phyloP scores from a whole-genome alignment of 2,888 invertebrate species.

The Punctoribates punctum region DNA sequence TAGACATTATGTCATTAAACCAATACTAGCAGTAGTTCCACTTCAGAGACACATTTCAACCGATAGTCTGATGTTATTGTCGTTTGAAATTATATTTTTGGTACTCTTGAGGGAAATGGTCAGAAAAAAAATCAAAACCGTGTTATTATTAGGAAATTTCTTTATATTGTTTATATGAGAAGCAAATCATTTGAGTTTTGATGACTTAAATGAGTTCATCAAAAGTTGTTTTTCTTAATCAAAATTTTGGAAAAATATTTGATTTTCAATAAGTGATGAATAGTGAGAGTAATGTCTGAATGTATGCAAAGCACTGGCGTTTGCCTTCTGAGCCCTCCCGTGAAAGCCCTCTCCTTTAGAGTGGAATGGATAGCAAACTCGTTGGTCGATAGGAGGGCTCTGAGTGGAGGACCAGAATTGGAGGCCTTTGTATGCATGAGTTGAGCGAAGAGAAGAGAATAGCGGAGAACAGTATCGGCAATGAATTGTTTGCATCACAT shows the following conservation, averaged over 20 bases:
- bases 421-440: slow-evolving; percentile 33
- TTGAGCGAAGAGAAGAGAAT: background rate
- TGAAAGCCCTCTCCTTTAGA: slow-evolving; percentile 11
- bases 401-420: slow-evolving; percentile 18
- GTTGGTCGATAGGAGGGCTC: slow-evolving; percentile 35
- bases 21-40: no score
- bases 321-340: slow-evolving; percentile 27
- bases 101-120: no score
- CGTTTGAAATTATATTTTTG: no score
- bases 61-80: no score
- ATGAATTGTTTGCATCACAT: slow-evolving; percentile 33
- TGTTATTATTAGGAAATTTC: no score
- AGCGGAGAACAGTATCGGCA: background rate
- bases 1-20: no score
- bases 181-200: no score
- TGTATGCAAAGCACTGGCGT: background rate
- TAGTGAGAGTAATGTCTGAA: background rate
- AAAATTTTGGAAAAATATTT: background rate
- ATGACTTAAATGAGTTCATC: background rate
- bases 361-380: background rate
- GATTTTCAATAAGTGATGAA: background rate
- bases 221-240: background rate
- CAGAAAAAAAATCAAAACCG: no score
- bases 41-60: no score
- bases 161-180: no score